These are phyloP conservation scores for Octonoba sinensis DNA, from an alignment of 2,888 invertebrate genomes.

Conservation along the genomic window DNA sequence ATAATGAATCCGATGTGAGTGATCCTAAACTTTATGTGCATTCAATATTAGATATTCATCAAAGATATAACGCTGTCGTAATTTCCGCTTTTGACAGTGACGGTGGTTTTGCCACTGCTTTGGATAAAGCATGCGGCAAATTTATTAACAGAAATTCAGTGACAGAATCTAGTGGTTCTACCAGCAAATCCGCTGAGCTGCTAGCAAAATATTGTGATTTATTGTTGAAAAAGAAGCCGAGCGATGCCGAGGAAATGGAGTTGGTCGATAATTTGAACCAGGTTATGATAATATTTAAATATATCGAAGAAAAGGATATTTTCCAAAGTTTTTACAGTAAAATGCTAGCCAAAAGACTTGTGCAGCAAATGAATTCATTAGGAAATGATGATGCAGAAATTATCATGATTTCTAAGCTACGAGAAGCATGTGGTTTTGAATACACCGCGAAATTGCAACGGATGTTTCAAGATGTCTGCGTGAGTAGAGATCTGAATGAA, in stretches of 20 bases:
- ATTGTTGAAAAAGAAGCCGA: conserved; percentile 94
- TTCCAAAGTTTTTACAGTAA: conserved; percentile 99
- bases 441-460: conserved; percentile 98
- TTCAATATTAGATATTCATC: conserved; percentile 95
- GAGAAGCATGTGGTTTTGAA: conserved; percentile 97
- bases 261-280: conserved; percentile 97
- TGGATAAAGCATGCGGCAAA: conserved; percentile 84
- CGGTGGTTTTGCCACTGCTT: conserved; percentile 76
- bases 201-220: conserved; percentile 98
- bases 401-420: conserved; percentile 98
- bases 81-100: conserved; percentile 94
- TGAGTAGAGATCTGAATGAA: conserved; percentile 92
- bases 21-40: conserved; percentile 97
- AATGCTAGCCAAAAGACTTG: conserved; percentile 97
- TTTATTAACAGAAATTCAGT: conserved; percentile 98
- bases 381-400: conserved; percentile 99
- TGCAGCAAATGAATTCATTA: conserved; percentile 79
- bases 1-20: conserved; percentile 89
- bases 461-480: conserved; percentile 98
- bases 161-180: conserved; percentile 84
- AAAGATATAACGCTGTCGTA: conserved; percentile 95
- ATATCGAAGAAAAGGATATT: conserved; percentile 99
- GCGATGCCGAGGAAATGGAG: conserved; percentile 98
- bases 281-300: conserved; percentile 99
- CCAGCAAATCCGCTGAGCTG: conserved; percentile 91